Percentiles rank a stretch among this genome's conserved stretches.
Conservation (phyloP, 2,797 vertebrate genomes). For the Dendrocincla tyrannina region DNA sequence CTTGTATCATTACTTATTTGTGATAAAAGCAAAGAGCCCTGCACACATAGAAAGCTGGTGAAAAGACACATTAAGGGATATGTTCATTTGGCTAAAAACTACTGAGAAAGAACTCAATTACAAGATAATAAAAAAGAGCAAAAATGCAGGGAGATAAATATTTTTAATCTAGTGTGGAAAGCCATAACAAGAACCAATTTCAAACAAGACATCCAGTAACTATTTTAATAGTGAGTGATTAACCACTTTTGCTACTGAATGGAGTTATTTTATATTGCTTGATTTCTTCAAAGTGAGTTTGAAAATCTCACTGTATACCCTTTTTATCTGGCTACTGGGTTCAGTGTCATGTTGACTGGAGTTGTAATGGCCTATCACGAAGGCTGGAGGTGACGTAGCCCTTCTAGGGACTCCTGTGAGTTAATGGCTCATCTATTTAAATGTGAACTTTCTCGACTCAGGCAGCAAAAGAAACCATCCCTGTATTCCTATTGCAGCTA, state of each 20-base stretch:
- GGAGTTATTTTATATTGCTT: background rate
- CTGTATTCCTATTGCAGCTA: background rate
- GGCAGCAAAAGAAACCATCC: background rate
- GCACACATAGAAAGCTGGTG: background rate
- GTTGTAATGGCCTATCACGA: background rate
- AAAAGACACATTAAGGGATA: background rate
- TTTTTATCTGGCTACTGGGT: background rate
- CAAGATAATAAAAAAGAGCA: background rate
- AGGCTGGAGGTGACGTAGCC: background rate
- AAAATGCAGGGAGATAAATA: background rate
- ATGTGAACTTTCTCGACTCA: background rate
- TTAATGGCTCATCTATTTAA: background rate
- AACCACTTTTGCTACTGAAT: background rate
- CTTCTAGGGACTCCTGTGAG: background rate
- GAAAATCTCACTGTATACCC: background rate
- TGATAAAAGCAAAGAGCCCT: background rate
- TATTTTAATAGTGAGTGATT: constrained; percentile 1
- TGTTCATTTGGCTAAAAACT: background rate
- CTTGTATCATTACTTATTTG: background rate
- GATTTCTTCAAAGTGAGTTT: background rate
- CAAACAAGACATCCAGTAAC: background rate
- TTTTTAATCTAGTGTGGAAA: background rate
- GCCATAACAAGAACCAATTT: background rate
- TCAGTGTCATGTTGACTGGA: background rate
- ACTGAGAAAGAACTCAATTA: background rate